Evolutionary conservation across 2,888 invertebrate genomes (phyloP).

Genomic region (Xanthia icteritia): DNA sequence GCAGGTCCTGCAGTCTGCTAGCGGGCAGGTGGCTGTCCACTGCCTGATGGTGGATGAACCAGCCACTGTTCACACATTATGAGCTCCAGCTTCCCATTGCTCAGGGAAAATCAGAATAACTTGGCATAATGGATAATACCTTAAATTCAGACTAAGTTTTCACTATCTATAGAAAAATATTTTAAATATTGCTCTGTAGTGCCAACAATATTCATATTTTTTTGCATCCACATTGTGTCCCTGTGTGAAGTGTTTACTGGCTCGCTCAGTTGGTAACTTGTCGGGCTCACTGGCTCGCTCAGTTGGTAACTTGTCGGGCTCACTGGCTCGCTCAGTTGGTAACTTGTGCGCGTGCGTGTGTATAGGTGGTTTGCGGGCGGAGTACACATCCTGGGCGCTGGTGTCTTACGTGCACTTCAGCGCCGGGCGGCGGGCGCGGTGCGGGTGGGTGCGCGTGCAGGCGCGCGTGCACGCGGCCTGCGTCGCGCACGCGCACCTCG

Average conservation of each 20-base stretch:
- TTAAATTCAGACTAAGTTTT: neutral
- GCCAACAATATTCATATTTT: neutral
- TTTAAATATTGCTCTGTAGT: neutral
- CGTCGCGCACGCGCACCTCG: constrained; percentile 72
- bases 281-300: neutral
- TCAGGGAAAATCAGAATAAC: neutral
- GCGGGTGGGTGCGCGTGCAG: constrained; percentile 33
- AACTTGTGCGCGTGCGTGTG: neutral
- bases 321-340: too few relatives aligned
- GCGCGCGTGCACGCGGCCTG: constrained; percentile 65
- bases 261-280: neutral
- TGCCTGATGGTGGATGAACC: neutral
- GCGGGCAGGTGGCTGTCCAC: neutral
- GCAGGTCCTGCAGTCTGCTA: neutral
- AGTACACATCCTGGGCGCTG: constrained; percentile 72
- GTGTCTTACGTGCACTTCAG: constrained; percentile 76
- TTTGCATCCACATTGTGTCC: neutral
- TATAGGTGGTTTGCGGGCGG: constrained; percentile 75
- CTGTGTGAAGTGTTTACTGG: neutral
- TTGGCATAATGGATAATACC: neutral
- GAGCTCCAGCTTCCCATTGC: neutral
- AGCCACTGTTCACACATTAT: neutral
- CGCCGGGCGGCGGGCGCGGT: constrained; percentile 61
- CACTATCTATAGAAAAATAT: neutral
- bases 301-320: neutral